Percentiles rank a stretch among this genome's conserved stretches.
phyloP scores from a whole-genome alignment of 1,140 invertebrate genomes.

The Bombus confusus region DNA sequence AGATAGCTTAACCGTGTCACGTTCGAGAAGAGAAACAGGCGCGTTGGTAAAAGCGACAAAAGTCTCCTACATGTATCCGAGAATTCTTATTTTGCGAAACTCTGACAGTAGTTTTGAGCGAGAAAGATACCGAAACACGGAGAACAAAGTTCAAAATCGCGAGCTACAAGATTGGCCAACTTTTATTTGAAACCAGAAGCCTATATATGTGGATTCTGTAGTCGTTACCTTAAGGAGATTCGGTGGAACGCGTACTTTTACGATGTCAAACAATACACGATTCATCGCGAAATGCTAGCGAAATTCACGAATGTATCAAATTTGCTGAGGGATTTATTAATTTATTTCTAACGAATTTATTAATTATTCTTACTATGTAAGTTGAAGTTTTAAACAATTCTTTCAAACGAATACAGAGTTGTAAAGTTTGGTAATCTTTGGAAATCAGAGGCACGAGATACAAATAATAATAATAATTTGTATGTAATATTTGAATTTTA shows the following conservation, averaged over 20 bases:
- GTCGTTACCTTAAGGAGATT: neutral
- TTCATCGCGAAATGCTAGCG: neutral
- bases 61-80: neutral
- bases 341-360: neutral
- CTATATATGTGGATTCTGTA: constrained; percentile 6
- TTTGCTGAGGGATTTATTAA: neutral
- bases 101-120: constrained; percentile 7
- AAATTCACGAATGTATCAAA: neutral
- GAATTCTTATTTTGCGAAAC: neutral
- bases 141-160: constrained; percentile 42
- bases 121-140: constrained; percentile 12
- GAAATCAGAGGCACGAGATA: too few species aligned
- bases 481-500: neutral
- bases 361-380: neutral
- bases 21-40: neutral
- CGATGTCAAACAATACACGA: neutral
- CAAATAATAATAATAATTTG: neutral
- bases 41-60: neutral
- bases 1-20: neutral
- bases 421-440: neutral
- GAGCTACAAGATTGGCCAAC: constrained; percentile 36
- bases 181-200: constrained; percentile 40
- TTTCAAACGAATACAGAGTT: neutral
- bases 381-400: neutral
- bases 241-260: neutral